Evolutionary conservation across 1,140 invertebrate species (phyloP).

Genomic region (Megalonaias nervosa): DNA sequence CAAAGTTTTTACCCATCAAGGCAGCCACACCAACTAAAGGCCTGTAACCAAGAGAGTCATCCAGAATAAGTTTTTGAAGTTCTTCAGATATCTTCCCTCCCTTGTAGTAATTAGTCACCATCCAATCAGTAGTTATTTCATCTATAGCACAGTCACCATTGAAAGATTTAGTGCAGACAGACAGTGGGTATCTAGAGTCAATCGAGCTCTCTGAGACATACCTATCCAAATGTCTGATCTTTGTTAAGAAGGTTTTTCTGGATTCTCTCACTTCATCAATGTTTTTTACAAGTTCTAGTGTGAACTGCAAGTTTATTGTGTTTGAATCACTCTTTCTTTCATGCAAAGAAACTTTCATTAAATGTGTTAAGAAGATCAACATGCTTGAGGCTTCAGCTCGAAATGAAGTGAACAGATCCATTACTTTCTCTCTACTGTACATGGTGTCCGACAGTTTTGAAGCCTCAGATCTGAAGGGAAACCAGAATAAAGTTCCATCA

Average conservation of each 20-base stretch:
- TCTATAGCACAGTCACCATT: background rate
- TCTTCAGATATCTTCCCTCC: conserved; percentile 27
- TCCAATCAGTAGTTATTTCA: conserved; percentile 19
- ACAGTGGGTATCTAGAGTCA: too few relatives aligned
- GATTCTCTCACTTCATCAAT: background rate
- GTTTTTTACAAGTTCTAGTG: background rate
- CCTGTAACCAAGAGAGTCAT: conserved; percentile 39
- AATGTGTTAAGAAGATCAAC: conserved; percentile 41
- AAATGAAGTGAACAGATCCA: conserved; percentile 39
- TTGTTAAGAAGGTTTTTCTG: too few relatives aligned
- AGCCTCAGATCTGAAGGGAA: background rate
- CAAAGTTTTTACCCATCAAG: conserved; percentile 9
- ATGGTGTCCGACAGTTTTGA: conserved; percentile 25
- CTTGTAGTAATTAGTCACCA: conserved; percentile 40
- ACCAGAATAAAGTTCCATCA: conserved; percentile 1
- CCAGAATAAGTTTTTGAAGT: conserved; percentile 33
- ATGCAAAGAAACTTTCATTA: conserved; percentile 2
- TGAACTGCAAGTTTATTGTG: background rate
- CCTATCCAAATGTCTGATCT: too few relatives aligned
- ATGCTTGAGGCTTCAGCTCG: conserved; percentile 22
- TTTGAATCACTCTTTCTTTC: background rate
- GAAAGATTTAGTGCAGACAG: too few relatives aligned
- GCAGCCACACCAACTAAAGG: conserved; percentile 61
- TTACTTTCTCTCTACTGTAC: conserved; percentile 38
- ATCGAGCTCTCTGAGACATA: too few relatives aligned